These are phyloP conservation scores for Allacma fusca DNA, from an alignment of 2,888 invertebrate species.

Conservation along the genomic window DNA sequence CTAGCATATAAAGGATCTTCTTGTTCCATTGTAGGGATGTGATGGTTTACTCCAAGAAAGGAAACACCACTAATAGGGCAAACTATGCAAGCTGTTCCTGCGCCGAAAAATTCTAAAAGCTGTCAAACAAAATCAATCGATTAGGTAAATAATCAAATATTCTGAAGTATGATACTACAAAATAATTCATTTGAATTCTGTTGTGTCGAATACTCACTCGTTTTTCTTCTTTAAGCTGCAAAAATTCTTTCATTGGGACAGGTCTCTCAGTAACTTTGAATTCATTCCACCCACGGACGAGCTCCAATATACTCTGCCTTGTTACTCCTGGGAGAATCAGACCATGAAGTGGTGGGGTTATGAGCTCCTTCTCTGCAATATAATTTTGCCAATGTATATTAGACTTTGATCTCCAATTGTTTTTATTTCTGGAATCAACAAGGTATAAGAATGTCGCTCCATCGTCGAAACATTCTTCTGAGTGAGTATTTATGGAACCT, in stretches of 20 bases:
- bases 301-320: conserved; percentile 84
- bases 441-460: too few relatives aligned
- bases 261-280: conserved; percentile 80
- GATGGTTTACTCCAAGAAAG: conserved; percentile 74
- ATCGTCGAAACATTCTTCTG: too few relatives aligned
- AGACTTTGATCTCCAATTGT: too few relatives aligned
- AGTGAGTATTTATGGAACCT: too few relatives aligned
- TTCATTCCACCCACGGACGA: conserved; percentile 84
- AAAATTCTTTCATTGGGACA: conserved; percentile 84
- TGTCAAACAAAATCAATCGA: conserved; percentile 64
- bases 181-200: too few relatives aligned
- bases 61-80: conserved; percentile 88
- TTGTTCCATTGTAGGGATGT: conserved; percentile 78
- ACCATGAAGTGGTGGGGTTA: conserved; percentile 92
- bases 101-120: conserved; percentile 95
- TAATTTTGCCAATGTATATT: too few relatives aligned
- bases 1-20: conserved; percentile 76
- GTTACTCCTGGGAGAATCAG: conserved; percentile 95
- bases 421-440: too few relatives aligned
- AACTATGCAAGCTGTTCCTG: conserved; percentile 97
- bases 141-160: too few relatives aligned
- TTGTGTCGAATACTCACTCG: too few relatives aligned
- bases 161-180: too few relatives aligned
- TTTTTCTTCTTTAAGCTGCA: conserved; percentile 77
- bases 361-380: conserved; percentile 81